Evolutionary conservation across 1,140 invertebrate species (phyloP).

Genomic region (Rhizoglyphus robini): DNA sequence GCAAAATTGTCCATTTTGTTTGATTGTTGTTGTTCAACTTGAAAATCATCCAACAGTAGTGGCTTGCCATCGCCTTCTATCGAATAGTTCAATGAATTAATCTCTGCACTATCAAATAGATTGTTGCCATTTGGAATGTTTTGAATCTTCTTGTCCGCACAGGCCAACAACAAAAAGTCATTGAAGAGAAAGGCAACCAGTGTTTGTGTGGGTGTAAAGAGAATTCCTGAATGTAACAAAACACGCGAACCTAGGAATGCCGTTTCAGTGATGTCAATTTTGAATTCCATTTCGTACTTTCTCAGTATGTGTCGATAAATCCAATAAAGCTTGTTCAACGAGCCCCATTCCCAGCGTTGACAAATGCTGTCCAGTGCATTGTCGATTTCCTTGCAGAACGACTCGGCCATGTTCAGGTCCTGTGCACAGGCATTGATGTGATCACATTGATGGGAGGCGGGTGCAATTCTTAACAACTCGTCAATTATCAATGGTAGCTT

Average conservation of each 20-base stretch:
- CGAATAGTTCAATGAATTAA: slow-evolving; percentile 55
- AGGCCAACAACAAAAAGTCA: slow-evolving; percentile 59
- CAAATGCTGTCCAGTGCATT: no score
- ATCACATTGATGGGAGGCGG: no score
- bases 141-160: slow-evolving; percentile 40
- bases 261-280: slow-evolving; percentile 66
- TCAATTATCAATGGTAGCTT: no score
- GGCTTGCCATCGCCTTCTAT: slow-evolving; percentile 72
- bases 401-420: no score
- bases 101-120: slow-evolving; percentile 51
- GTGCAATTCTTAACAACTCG: no score
- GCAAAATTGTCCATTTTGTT: background rate
- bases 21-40: no score
- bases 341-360: no score
- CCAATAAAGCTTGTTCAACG: no score
- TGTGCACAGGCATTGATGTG: no score
- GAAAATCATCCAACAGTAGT: slow-evolving; percentile 51
- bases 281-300: no score
- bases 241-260: slow-evolving; percentile 45
- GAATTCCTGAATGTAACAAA: slow-evolving; percentile 51
- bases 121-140: slow-evolving; percentile 28
- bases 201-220: slow-evolving; percentile 65
- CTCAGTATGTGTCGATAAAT: no score
- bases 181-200: slow-evolving; percentile 62
- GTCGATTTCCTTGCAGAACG: no score